Evolutionary conservation across 2,888 invertebrate genomes (phyloP).

Genomic region (Leucophenga maculata): DNA sequence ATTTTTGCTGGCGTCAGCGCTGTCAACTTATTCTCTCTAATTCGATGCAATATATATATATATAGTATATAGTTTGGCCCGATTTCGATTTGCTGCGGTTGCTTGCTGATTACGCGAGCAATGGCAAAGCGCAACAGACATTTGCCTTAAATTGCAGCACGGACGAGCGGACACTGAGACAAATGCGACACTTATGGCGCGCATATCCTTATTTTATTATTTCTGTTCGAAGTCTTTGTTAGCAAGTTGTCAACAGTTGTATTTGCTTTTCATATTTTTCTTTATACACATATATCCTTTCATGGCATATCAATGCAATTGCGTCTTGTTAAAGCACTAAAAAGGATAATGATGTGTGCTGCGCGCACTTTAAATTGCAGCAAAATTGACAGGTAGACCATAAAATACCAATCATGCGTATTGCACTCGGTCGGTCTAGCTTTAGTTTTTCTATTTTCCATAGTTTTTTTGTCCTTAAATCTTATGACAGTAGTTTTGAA

Average conservation of each 20-base stretch:
- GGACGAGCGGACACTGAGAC: conserved; percentile 40
- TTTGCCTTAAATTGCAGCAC: neutral
- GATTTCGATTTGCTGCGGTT: conserved; percentile 44
- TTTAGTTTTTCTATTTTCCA: conserved; percentile 1
- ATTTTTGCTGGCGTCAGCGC: conserved; percentile 26
- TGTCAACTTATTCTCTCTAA: neutral
- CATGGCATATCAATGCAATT: neutral
- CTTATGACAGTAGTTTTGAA: neutral
- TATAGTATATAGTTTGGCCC: conserved; percentile 62
- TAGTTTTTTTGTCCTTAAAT: neutral
- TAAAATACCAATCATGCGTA: conserved; percentile 21
- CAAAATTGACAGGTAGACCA: neutral
- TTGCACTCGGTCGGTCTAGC: too few species aligned
- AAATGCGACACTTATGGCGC: conserved; percentile 61
- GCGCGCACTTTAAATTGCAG: too few species aligned
- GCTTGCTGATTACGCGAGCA: conserved; percentile 30
- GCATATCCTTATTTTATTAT: conserved; percentile 45
- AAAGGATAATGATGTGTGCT: neutral
- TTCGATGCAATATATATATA: conserved; percentile 23
- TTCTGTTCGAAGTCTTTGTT: conserved; percentile 29
- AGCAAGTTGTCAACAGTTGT: conserved; percentile 20
- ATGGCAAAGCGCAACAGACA: conserved; percentile 20
- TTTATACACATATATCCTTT: neutral
- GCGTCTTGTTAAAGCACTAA: neutral
- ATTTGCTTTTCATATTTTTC: conserved; percentile 26